Base-by-base conservation (phyloP, 2,797 vertebrate species). In the Poliocrania exsul region DNA sequence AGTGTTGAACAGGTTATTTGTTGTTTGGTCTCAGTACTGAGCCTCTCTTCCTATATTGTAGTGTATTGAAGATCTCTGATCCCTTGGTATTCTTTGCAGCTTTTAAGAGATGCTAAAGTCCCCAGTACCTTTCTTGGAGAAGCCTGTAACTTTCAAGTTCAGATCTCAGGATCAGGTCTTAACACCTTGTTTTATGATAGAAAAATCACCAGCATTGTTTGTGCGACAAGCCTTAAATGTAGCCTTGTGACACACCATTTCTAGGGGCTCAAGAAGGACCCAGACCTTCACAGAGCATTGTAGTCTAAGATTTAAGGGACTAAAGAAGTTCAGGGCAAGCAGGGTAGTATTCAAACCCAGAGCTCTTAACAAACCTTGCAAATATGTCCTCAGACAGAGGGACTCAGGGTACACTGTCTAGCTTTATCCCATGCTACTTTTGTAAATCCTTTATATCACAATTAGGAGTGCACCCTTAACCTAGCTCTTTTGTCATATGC, bases 171-270 rank as follows among this genome's bases (percentile, higher is more conserved):
- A 66, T 44, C 29, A 31, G 17, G 7, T 38, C 25, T 84, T 37
- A 71, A 16, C 15, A 73, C 14, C 3, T 74, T 78, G 25, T 33
- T 81, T 70, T 64, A 35, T 0, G 4, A 14, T 0, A 64, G 47
- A 80, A 73, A 49, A 73, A 71, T 38, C 61, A 73, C 10, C 20
- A 26, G 0, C 2, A 1, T 7, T 77, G 14, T 56, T 87, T 26
- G 9, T 54, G 38, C 0, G 0, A 51, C 1, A 18, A 51, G 8
- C 5, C 37, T 81, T 65, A 79, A 78, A 29, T 6, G 2, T 18
- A 53, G 7, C 28, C 18, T 73, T 75, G 86, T 49, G 28, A 64
- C 20, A 9, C 17, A n/a, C 6, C 10, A 28, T 60, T 78, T 81
- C 17, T 16, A 42, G 16, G 31, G 17, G 9, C 14, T 93, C 31